phyloP scores from a whole-genome alignment of 2,797 vertebrate species.

The Bufotes viridis region DNA sequence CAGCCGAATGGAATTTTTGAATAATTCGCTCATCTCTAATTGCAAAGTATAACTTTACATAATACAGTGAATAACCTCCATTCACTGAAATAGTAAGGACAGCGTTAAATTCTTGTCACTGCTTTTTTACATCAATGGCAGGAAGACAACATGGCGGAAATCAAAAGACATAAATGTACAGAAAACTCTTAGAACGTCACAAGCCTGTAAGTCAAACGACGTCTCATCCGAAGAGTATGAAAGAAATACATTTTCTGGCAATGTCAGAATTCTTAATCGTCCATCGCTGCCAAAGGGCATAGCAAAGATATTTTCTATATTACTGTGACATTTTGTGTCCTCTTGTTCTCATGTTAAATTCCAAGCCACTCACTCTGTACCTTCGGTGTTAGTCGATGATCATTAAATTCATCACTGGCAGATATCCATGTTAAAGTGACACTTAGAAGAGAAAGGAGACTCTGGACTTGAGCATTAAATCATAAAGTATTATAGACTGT shows the following conservation, averaged over 20 bases:
- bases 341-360: constrained; percentile 62
- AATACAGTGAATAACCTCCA: not conserved
- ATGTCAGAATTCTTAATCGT: constrained; percentile 67
- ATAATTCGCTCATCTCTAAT: too few species aligned
- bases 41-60: not conserved
- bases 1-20: too few species aligned
- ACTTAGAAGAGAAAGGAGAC: constrained; percentile 26
- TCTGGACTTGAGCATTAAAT: constrained; percentile 17
- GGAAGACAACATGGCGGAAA: not conserved
- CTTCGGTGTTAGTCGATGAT: not conserved
- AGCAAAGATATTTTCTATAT: constrained; percentile 66
- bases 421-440: constrained; percentile 28
- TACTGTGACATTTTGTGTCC: constrained; percentile 63
- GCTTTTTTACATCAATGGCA: not conserved
- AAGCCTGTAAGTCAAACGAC: constrained; percentile 67
- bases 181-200: constrained; percentile 10
- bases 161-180: not conserved
- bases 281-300: constrained; percentile 63
- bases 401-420: constrained; percentile 34
- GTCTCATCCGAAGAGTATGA: constrained; percentile 63
- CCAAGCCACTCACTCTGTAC: constrained; percentile 60
- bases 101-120: not conserved
- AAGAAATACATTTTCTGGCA: constrained; percentile 63
- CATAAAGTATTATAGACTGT: not conserved
- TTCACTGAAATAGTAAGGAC: not conserved